These are phyloP conservation scores for Trichonephila clavata DNA, from an alignment of 1,140 invertebrate genomes.

Conservation along the genomic window DNA sequence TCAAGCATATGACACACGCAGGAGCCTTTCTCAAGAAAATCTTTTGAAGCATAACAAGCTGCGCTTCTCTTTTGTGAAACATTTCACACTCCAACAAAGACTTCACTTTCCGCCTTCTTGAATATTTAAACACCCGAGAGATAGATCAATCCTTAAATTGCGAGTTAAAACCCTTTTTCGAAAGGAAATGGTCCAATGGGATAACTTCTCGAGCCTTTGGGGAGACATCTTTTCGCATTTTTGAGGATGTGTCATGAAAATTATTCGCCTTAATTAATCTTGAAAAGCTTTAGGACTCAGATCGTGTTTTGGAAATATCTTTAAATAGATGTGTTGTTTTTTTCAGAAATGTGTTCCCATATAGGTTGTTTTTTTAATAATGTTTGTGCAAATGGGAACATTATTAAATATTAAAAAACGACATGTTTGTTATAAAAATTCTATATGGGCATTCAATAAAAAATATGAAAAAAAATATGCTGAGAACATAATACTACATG, in stretches of 20 bases:
- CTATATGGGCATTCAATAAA: no score
- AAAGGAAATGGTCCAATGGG: neutral
- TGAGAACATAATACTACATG: no score
- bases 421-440: no score
- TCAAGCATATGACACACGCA: neutral
- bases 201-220: neutral
- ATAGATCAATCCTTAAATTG: constrained; percentile 63
- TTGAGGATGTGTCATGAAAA: constrained; percentile 9
- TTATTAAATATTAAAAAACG: no score
- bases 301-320: neutral
- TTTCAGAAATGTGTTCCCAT: no score
- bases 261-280: constrained; percentile 4
- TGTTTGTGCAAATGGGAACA: no score
- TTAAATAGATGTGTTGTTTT: neutral
- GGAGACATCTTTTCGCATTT: constrained; percentile 23
- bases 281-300: neutral
- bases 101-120: constrained; percentile 58
- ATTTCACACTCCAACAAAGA: constrained; percentile 47
- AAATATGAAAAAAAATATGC: no score
- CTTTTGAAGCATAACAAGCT: constrained; percentile 43
- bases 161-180: constrained; percentile 51
- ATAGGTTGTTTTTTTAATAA: no score
- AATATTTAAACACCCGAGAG: constrained; percentile 72
- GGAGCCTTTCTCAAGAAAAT: constrained; percentile 8
- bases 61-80: neutral